Evolutionary conservation across 2,888 invertebrate species (phyloP).

Genomic region (Melinopterus prodromus): DNA sequence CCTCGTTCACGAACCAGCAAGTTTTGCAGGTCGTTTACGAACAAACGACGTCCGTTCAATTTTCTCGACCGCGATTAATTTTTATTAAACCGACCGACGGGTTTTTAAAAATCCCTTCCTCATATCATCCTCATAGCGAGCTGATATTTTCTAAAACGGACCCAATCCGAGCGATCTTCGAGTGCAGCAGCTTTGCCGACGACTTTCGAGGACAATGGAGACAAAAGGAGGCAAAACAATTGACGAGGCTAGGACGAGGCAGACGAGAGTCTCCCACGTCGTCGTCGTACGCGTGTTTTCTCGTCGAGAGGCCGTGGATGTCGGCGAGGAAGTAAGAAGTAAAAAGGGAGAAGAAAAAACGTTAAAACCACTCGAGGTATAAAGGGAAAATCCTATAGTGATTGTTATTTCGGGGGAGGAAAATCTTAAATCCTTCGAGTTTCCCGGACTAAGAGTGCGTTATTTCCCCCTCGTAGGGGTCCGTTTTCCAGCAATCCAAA

Average conservation of each 20-base stretch:
- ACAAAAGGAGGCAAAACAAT: not conserved
- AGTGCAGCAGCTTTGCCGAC: not conserved
- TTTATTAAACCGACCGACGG: not conserved
- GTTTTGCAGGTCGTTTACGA: not conserved
- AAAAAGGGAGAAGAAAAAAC: not conserved
- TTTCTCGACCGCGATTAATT: not conserved
- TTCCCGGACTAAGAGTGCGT: not conserved
- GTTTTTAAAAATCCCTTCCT: not conserved
- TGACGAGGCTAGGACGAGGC: not conserved
- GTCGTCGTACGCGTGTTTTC: not conserved
- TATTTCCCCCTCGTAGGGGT: not conserved
- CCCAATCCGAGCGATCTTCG: not conserved
- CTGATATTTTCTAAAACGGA: not conserved
- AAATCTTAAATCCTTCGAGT: not conserved
- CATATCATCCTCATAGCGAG: not conserved
- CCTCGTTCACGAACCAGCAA: not conserved
- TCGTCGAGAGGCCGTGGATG: not conserved
- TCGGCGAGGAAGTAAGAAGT: not conserved
- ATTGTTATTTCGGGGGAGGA: not conserved
- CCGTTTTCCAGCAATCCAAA: not conserved
- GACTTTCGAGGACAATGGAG: not conserved
- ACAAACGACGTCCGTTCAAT: not conserved
- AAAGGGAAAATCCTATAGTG: not conserved
- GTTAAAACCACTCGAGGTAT: not conserved
- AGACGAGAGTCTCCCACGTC: not conserved